phyloP scores from a whole-genome alignment of 53 echinoderm and acorn worm genomes.

The Antedon mediterranea region DNA sequence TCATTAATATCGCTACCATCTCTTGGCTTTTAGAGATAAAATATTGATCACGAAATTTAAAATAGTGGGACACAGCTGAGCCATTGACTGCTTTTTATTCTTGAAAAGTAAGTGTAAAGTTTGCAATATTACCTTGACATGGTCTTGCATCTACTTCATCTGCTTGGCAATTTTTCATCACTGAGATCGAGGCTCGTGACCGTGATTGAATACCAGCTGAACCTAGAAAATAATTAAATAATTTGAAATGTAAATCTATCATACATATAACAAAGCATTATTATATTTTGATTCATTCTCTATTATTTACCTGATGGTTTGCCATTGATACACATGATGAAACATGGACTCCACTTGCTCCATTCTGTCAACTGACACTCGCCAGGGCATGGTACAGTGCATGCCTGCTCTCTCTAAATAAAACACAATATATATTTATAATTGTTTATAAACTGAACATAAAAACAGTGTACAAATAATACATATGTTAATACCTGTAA shows the following conservation, averaged over 20 bases:
- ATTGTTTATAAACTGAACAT: too few species aligned
- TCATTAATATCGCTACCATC: too few species aligned
- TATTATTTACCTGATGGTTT: constrained; percentile 52
- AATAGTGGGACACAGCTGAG: too few species aligned
- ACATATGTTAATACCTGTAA: too few species aligned
- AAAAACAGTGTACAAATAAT: too few species aligned
- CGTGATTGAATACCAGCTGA: constrained; percentile 67
- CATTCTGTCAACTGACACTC: constrained; percentile 71
- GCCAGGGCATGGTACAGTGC: constrained; percentile 67
- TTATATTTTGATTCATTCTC: neutral
- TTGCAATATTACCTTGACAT: constrained; percentile 43
- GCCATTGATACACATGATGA: constrained; percentile 55
- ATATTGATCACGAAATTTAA: too few species aligned
- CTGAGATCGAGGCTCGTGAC: constrained; percentile 51
- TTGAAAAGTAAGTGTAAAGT: too few species aligned
- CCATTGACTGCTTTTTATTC: too few species aligned
- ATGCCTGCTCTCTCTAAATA: constrained; percentile 42
- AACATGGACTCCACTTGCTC: constrained; percentile 83
- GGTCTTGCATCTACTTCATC: constrained; percentile 64
- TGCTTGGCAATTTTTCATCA: constrained; percentile 39
- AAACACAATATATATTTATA: neutral
- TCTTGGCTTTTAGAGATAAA: too few species aligned
- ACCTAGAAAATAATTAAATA: constrained; percentile 13
- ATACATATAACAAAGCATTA: neutral
- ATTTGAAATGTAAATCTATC: too few species aligned